These are phyloP conservation scores for Pollenia amentaria DNA, from an alignment of 2,888 invertebrate genomes.

Conservation along the genomic window DNA sequence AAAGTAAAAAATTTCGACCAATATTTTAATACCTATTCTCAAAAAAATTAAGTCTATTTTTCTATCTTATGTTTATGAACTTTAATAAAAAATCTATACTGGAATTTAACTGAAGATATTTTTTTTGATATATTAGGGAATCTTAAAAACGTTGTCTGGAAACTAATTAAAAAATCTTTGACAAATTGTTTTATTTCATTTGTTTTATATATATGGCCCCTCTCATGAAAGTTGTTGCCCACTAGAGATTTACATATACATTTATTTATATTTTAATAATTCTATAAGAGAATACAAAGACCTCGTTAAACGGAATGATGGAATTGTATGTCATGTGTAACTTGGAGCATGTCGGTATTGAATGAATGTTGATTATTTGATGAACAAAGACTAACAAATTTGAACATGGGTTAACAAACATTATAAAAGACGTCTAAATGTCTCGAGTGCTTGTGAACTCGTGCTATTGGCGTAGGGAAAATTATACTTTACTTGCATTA, in stretches of 20 bases:
- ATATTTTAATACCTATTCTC: no score
- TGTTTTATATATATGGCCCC: not conserved
- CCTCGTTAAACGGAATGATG: conserved; percentile 28
- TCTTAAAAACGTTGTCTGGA: no score
- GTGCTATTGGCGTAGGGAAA: not conserved
- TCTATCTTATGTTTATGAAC: no score
- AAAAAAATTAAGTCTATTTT: no score
- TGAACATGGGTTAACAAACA: conserved; percentile 18
- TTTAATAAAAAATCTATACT: no score
- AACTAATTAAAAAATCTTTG: no score
- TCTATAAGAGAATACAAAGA: conserved; percentile 33
- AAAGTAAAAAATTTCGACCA: no score
- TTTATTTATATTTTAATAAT: conserved; percentile 21
- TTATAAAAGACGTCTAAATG: conserved; percentile 52
- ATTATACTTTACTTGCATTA: not conserved
- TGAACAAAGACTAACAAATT: conserved; percentile 10
- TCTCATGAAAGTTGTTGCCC: not conserved
- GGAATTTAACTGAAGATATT: no score
- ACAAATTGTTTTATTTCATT: no score
- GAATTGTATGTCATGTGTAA: conserved; percentile 25
- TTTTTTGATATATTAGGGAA: no score
- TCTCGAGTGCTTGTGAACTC: conserved; percentile 46
- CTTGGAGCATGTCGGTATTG: not conserved
- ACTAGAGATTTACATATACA: not conserved
- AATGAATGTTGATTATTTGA: conserved; percentile 5